phyloP scores from a whole-genome alignment of 2,797 vertebrate species.

The Chelon auratus region DNA sequence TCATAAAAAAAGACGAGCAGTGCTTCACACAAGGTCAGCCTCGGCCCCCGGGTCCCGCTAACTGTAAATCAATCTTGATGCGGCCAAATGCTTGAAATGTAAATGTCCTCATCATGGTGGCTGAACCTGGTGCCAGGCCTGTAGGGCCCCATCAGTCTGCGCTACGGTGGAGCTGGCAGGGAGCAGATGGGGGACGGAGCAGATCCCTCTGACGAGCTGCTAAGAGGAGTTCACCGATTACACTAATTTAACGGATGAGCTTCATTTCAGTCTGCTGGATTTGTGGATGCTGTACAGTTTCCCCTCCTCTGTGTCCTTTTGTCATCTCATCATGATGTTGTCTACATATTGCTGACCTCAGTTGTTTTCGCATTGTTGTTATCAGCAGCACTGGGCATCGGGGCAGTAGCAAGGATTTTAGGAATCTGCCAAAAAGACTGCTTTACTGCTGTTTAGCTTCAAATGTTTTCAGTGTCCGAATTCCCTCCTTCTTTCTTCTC shows the following conservation, averaged over 20 bases:
- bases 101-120: conserved; percentile 58
- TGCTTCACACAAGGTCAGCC: conserved; percentile 55
- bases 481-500: too few relatives aligned
- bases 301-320: background rate
- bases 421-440: background rate
- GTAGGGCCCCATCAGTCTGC: conserved; percentile 42
- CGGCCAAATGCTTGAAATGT: conserved; percentile 64
- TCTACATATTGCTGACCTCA: conserved; percentile 8
- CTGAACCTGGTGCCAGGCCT: conserved; percentile 52
- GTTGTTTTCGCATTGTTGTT: conserved; percentile 7
- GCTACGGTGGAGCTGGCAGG: conserved; percentile 31
- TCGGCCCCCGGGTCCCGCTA: conserved; percentile 5
- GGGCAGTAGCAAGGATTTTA: background rate
- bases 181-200: conserved; percentile 55
- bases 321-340: background rate
- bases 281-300: background rate
- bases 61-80: conserved; percentile 55
- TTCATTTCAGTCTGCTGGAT: conserved; percentile 47
- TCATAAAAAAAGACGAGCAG: conserved; percentile 36
- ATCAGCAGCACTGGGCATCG: background rate
- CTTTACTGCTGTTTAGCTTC: too few relatives aligned
- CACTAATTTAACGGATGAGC: conserved; percentile 60
- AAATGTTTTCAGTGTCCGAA: too few relatives aligned
- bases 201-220: conserved; percentile 50
- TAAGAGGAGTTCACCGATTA: conserved; percentile 50